Percentiles rank a stretch among this genome's conserved stretches.
phyloP scores from a whole-genome alignment of 2,888 invertebrate species.

The Leptopilina drosophilae region DNA sequence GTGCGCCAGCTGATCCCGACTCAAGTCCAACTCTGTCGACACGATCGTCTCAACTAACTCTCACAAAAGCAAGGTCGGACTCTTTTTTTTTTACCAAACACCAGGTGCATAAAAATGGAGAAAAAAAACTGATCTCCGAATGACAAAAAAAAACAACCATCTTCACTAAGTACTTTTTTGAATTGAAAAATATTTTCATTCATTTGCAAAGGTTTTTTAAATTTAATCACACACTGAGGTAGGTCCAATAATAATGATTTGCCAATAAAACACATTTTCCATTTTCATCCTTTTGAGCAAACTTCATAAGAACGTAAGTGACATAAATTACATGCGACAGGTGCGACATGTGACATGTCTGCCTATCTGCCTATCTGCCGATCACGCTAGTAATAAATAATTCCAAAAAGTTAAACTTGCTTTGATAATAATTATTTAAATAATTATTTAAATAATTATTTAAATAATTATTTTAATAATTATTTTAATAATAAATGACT shows the following conservation, averaged over 20 bases:
- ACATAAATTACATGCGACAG: too few relatives aligned
- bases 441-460: too few relatives aligned
- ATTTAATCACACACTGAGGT: not conserved
- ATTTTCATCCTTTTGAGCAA: too few relatives aligned
- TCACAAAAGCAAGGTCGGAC: slow-evolving; percentile 56
- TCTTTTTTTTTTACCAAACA: slow-evolving; percentile 41
- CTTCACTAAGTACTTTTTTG: slow-evolving; percentile 1
- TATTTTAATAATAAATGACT: too few relatives aligned
- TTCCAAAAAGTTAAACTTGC: too few relatives aligned
- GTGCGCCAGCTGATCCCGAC: slow-evolving; percentile 60
- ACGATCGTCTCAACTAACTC: slow-evolving; percentile 55
- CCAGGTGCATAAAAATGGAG: slow-evolving; percentile 62
- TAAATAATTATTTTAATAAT: too few relatives aligned
- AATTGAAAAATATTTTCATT: not conserved
- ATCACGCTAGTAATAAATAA: too few relatives aligned
- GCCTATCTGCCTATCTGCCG: too few relatives aligned
- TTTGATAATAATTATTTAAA: too few relatives aligned
- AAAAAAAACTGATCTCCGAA: slow-evolving; percentile 57
- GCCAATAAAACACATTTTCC: too few relatives aligned
- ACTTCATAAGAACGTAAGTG: too few relatives aligned
- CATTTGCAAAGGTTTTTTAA: not conserved
- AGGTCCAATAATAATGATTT: not conserved
- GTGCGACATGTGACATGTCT: too few relatives aligned
- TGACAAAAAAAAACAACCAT: slow-evolving; percentile 59
- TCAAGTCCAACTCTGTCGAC: slow-evolving; percentile 50